Evolutionary conservation across 1,140 invertebrate species (phyloP).

Genomic region (Aleiodes sp.): DNA sequence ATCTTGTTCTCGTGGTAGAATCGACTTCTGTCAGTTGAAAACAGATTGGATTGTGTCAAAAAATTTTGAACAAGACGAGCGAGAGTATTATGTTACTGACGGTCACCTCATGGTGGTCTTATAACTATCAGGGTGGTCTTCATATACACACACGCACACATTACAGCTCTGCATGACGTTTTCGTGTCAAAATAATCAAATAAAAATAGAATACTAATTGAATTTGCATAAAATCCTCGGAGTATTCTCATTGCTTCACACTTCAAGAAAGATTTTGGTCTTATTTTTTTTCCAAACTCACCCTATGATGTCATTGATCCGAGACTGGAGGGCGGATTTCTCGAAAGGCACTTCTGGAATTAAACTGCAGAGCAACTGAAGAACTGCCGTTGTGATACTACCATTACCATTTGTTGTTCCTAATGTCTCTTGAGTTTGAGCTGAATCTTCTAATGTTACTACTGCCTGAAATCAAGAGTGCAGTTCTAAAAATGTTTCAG

Average conservation of each 20-base stretch:
- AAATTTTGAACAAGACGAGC: slow-evolving; percentile 44
- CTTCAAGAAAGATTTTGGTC: slow-evolving; percentile 3
- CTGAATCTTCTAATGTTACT: slow-evolving; percentile 55
- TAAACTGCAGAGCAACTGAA: slow-evolving; percentile 61
- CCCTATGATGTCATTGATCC: slow-evolving; percentile 62
- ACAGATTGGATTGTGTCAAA: slow-evolving; percentile 49
- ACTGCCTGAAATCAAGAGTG: slow-evolving; percentile 47
- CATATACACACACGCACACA: too few relatives aligned
- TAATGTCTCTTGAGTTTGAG: slow-evolving; percentile 52
- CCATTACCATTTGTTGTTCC: slow-evolving; percentile 45
- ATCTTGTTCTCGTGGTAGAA: slow-evolving; percentile 43
- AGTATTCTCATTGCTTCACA: neutral
- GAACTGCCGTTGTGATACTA: slow-evolving; percentile 45
- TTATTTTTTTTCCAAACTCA: slow-evolving; percentile 45
- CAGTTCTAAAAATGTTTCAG: too few relatives aligned
- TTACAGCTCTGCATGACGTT: slow-evolving; percentile 20
- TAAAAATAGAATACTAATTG: slow-evolving; percentile 7
- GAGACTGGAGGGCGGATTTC: slow-evolving; percentile 52
- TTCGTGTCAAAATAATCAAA: slow-evolving; percentile 37
- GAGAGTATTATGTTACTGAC: slow-evolving; percentile 50
- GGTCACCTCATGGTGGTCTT: slow-evolving; percentile 39
- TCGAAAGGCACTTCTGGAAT: slow-evolving; percentile 59
- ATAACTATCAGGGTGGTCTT: slow-evolving; percentile 52
- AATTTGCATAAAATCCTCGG: neutral
- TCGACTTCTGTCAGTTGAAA: slow-evolving; percentile 40